Conservation (phyloP, 2,797 vertebrate genomes). For the Hippocampus kuda region DNA sequence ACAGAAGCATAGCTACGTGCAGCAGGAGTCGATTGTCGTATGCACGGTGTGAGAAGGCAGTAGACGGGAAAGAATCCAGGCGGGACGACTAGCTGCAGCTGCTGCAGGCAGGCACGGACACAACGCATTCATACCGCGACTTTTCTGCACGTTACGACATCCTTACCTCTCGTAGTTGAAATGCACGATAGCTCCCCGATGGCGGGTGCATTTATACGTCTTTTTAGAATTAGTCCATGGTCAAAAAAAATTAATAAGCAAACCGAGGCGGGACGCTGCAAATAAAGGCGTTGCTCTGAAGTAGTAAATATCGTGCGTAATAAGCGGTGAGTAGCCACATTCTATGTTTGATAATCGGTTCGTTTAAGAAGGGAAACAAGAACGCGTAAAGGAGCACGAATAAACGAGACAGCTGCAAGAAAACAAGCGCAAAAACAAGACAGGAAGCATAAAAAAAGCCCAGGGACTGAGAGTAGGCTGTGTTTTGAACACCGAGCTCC, state of each 20-base stretch:
- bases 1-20: neutral
- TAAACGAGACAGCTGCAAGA: neutral
- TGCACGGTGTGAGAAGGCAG: neutral
- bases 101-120: neutral
- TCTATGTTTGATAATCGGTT: neutral
- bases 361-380: constrained; percentile 6
- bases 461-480: constrained; percentile 28
- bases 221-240: constrained; percentile 35
- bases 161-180: constrained; percentile 55
- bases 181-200: constrained; percentile 19
- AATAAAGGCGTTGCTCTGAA: neutral
- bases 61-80: constrained; percentile 10
- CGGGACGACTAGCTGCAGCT: constrained; percentile 40
- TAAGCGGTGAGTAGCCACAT: neutral
- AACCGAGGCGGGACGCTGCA: constrained; percentile 14
- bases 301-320: neutral
- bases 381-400: neutral
- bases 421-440: constrained; percentile 9
- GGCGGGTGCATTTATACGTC: constrained; percentile 54
- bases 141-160: neutral
- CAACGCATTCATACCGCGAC: constrained; percentile 2
- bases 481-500: constrained; percentile 53
- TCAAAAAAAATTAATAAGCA: constrained; percentile 13
- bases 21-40: neutral
- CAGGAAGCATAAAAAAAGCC: constrained; percentile 17